These are phyloP conservation scores for Cacatua alba DNA, from an alignment of 2,113 vertebrate species.

Conservation along the genomic window DNA sequence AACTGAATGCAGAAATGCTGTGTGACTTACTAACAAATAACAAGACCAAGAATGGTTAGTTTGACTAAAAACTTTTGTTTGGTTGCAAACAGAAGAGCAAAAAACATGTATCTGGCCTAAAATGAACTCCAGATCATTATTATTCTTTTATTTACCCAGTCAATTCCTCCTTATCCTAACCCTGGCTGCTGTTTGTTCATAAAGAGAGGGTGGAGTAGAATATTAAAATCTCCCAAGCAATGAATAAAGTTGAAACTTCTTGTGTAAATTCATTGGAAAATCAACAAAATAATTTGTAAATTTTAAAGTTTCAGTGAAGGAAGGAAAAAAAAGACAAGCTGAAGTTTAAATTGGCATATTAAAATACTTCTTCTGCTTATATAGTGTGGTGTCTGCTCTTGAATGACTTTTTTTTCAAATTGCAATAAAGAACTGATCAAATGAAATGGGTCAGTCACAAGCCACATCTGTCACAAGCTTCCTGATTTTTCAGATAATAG, in stretches of 20 bases:
- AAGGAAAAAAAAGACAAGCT: background rate
- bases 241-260: background rate
- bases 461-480: background rate
- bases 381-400: background rate
- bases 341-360: background rate
- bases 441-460: constrained; percentile 6
- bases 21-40: background rate
- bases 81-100: background rate
- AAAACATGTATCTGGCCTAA: background rate
- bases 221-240: background rate
- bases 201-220: background rate
- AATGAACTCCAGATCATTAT: background rate
- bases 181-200: background rate
- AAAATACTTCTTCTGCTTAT: background rate
- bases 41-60: background rate
- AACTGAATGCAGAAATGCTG: background rate
- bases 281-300: background rate
- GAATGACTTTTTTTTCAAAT: background rate
- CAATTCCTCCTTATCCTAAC: background rate
- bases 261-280: constrained; percentile 13
- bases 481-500: background rate
- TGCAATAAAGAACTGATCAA: constrained; percentile 28
- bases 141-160: background rate
- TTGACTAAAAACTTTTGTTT: background rate
- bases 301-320: background rate